Base-by-base conservation (phyloP, 2,797 vertebrate species). In the Salmo trutta region DNA sequence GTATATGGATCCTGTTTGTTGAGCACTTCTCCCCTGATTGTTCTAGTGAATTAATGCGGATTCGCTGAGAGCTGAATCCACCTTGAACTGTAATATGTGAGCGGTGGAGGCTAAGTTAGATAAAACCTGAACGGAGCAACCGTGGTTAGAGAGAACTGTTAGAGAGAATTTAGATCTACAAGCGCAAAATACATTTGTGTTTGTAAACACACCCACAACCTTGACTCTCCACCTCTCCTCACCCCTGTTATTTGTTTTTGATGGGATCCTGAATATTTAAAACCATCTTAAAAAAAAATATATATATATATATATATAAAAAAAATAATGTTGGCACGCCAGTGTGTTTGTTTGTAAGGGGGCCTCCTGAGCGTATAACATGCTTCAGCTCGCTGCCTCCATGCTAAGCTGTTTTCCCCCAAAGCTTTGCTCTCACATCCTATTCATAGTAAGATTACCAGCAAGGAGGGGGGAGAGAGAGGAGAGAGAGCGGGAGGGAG, bases 401-500 rank as follows among this genome's bases (percentile, higher is more conserved):
- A 71, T 75, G 88, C 89, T 91, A 88, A 84, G 83, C 85, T 87
- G 88, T 88, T 84, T 47, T 75, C 68, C 80, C 86, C 87, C 64
- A 86, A 90, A 92, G 90, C 88, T 83, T 76, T 36, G 77, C 75
- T 88, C 88, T 77, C 68, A 89, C 92, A 85, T 91, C 93, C 90
- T 83, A 76, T 89, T 92, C 90, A 87, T 84, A 88, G 91, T 86
- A 90, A 94, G 93, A 94, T 93, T 91, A 84, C 82, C 73, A 80
- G 81, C 75, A 56, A 80, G 75, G 68, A 78, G 81, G 81, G 54
- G 74, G 51, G 21, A 15, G 71, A 10, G 47, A 41, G 68, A 19
- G 19, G n/a, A 21, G 65, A 14, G 41, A 47, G 41, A 12, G 15
- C 27, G 73, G 16, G 52, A 56, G 33, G 66, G 68, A 75, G 89